phyloP scores from a whole-genome alignment of 2,113 vertebrate species.

The Tetrax tetrax region DNA sequence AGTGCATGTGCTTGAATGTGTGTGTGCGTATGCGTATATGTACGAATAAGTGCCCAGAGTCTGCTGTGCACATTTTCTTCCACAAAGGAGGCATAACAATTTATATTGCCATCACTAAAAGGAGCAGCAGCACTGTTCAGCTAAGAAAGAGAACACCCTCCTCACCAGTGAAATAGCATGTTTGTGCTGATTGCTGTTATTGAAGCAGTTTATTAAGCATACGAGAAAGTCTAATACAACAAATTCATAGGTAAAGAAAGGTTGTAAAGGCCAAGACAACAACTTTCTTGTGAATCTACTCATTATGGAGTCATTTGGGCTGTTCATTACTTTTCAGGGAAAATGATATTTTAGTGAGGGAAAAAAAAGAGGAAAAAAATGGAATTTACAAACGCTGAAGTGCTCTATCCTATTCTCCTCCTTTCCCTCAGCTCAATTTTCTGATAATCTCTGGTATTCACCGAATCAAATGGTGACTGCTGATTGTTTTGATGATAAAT shows the following conservation, averaged over 20 bases:
- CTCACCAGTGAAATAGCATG: neutral
- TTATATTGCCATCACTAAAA: neutral
- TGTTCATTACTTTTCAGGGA: neutral
- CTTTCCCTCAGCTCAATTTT: neutral
- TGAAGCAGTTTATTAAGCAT: constrained; percentile 39
- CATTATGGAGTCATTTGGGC: constrained; percentile 53
- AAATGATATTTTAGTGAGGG: neutral
- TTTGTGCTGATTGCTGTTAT: constrained; percentile 23
- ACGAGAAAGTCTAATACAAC: constrained; percentile 10
- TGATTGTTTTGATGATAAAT: constrained; percentile 80
- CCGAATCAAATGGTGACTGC: constrained; percentile 55
- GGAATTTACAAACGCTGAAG: neutral
- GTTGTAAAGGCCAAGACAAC: constrained; percentile 49
- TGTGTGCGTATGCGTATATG: too few species aligned
- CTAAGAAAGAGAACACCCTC: neutral
- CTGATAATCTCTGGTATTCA: constrained; percentile 56
- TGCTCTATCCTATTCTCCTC: neutral
- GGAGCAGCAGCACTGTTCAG: neutral
- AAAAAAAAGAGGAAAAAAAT: neutral
- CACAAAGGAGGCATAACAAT: neutral
- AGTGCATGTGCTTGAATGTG: too few species aligned
- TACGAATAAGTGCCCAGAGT: neutral
- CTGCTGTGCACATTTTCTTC: neutral
- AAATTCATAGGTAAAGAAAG: constrained; percentile 2
- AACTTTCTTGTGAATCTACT: constrained; percentile 23